These are phyloP conservation scores for Colossoma macropomum DNA, from an alignment of 2,113 vertebrate species.

Conservation along the genomic window DNA sequence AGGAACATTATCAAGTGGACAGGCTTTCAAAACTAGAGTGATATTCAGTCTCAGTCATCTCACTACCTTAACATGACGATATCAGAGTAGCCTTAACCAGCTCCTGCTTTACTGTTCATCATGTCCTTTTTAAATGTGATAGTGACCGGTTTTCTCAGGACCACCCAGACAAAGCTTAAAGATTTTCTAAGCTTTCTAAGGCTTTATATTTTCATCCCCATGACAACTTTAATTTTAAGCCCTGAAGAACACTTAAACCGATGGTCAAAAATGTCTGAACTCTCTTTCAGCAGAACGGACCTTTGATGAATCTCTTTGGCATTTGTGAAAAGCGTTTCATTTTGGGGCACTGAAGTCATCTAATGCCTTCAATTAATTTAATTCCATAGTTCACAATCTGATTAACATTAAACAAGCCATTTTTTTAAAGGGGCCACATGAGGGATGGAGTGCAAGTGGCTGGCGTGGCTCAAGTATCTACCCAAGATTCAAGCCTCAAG, in stretches of 20 bases:
- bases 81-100: neutral
- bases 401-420: slow-evolving; percentile 45
- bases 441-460: neutral
- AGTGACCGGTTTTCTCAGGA: no score
- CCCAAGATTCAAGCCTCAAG: slow-evolving; percentile 36
- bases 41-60: no score
- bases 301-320: slow-evolving; percentile 15
- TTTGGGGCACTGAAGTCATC: slow-evolving; percentile 10
- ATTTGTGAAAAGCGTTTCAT: slow-evolving; percentile 36
- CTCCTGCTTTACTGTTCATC: neutral
- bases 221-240: slow-evolving; percentile 9
- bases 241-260: neutral
- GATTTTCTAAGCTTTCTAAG: neutral
- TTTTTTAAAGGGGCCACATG: slow-evolving; percentile 24
- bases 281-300: neutral
- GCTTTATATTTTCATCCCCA: neutral
- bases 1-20: no score
- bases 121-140: neutral
- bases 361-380: slow-evolving; percentile 43
- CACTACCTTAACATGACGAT: no score
- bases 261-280: neutral
- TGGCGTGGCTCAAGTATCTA: neutral
- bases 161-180: neutral
- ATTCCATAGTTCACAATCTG: slow-evolving; percentile 24
- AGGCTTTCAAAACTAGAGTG: no score